Conservation (phyloP, 2,888 invertebrate species). For the Metallyticus violacea region DNA sequence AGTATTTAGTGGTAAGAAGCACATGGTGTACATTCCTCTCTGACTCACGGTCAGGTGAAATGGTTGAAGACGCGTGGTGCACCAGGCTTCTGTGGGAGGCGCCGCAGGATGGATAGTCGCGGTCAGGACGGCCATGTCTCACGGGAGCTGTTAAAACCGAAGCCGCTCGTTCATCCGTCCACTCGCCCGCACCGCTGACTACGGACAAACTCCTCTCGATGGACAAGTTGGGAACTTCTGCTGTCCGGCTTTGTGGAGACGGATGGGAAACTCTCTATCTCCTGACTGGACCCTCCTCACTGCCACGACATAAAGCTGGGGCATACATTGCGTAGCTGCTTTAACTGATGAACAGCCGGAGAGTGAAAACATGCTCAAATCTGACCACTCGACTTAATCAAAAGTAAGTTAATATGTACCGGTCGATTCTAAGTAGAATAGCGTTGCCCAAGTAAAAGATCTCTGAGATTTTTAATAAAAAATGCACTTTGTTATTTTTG, state of each 20-base stretch:
- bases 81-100: not conserved
- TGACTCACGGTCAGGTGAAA: not conserved
- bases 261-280: not conserved
- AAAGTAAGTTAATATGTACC: no score
- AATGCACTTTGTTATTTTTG: no score
- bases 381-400: no score
- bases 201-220: not conserved
- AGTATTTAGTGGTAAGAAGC: not conserved
- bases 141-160: not conserved
- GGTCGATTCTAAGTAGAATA: no score
- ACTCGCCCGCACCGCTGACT: not conserved
- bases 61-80: not conserved
- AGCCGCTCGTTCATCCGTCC: not conserved
- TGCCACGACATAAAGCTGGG: not conserved
- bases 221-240: not conserved
- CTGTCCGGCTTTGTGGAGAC: not conserved
- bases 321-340: no score
- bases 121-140: not conserved
- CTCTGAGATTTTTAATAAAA: no score
- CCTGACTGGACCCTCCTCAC: not conserved
- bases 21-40: not conserved
- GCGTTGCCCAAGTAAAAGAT: no score
- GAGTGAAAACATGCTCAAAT: no score
- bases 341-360: not conserved
- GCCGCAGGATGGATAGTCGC: not conserved